Conservation (phyloP, 1,140 invertebrate genomes). For the Achatina immaculata region DNA sequence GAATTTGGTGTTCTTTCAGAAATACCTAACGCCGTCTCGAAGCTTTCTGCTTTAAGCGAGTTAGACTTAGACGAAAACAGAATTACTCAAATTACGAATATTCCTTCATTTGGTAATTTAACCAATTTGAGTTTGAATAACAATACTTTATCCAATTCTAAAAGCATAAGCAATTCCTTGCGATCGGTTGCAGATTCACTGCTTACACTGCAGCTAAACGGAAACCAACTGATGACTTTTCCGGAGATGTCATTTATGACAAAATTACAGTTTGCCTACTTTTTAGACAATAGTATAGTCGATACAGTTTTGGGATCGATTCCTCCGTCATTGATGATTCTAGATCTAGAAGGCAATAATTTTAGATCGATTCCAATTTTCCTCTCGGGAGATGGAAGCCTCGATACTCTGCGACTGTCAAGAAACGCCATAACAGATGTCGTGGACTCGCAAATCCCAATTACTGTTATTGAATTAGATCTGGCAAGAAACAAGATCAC, state of each 20-base stretch:
- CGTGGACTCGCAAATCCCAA: neutral
- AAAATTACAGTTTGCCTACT: neutral
- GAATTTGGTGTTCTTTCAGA: neutral
- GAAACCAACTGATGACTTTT: neutral
- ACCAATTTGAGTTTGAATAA: neutral
- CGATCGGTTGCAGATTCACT: neutral
- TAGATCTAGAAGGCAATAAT: neutral
- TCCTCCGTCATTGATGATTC: neutral
- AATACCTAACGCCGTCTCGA: neutral
- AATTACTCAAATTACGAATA: neutral
- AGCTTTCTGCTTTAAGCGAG: neutral
- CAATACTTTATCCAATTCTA: neutral
- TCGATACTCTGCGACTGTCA: neutral
- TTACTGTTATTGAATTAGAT: neutral
- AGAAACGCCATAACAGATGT: neutral
- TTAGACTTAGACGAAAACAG: neutral
- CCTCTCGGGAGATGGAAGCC: neutral
- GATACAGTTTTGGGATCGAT: neutral
- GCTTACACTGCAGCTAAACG: neutral
- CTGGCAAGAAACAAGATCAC: neutral
- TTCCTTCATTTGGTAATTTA: neutral
- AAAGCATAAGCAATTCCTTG: neutral
- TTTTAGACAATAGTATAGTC: neutral
- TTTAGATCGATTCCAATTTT: neutral
- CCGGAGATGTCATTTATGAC: neutral